Evolutionary conservation across 2,797 vertebrate genomes (phyloP).

Genomic region (Manis pentadactyla): DNA sequence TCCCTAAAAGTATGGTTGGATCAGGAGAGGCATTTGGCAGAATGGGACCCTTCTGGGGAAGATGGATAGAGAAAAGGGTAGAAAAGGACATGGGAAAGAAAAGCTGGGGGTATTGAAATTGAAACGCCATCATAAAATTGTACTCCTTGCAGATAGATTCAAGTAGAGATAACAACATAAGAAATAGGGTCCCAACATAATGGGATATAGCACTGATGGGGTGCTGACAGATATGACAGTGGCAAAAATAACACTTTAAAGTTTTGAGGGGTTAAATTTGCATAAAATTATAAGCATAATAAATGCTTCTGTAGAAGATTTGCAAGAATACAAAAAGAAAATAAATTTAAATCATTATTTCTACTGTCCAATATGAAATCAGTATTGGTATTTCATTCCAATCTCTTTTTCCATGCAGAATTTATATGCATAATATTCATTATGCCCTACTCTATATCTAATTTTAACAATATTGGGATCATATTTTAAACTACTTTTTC

Average conservation of each 20-base stretch:
- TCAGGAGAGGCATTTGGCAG: background rate
- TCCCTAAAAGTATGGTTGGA: background rate
- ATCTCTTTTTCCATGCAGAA: slow-evolving; percentile 19
- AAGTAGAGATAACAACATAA: background rate
- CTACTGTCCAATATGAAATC: background rate
- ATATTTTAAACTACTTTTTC: slow-evolving; percentile 62
- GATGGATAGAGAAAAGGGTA: background rate
- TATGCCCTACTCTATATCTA: slow-evolving; percentile 23
- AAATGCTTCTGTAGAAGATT: background rate
- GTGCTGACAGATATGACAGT: background rate
- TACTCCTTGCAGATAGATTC: background rate
- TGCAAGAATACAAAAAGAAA: background rate
- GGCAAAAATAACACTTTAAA: background rate
- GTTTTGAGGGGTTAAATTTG: background rate
- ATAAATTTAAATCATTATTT: background rate
- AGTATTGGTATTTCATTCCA: slow-evolving; percentile 13
- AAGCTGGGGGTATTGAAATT: background rate
- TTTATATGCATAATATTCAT: slow-evolving; percentile 35
- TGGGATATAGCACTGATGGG: too few species aligned
- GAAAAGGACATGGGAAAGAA: background rate
- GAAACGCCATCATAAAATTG: background rate
- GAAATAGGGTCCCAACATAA: background rate
- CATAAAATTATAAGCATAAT: background rate
- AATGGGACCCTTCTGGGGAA: background rate
- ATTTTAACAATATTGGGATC: slow-evolving; percentile 61